Base-by-base conservation (phyloP, 2,113 vertebrate species). In the Diphyllodes magnificus region DNA sequence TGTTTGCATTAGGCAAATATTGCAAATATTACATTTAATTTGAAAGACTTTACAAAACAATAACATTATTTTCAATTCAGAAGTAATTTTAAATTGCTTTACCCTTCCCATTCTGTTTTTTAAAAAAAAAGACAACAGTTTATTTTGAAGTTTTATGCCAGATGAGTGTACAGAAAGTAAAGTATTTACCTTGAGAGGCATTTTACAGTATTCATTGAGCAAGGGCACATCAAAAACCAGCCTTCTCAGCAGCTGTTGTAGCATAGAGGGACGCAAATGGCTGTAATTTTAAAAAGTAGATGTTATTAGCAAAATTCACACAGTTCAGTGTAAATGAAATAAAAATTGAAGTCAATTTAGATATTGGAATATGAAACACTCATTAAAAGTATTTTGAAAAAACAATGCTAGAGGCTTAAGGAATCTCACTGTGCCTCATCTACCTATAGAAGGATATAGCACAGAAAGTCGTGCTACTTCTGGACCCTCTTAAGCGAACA, bases 201-300 rank as follows among this genome's bases (percentile, higher is more conserved):
- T 99, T 98, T 99, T 99, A 98, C 99, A 99, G 97, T 99, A 99
- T 80, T 99, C 99, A 49, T 98, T 99, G 92, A 99, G 98, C 91
- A 99, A 97, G 8, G 99, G 99, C 78, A 99, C 99, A 82, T 99
- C 99, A 97, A 99, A 99, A 92, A 99, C 99, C 2, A 99, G 98
- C 64, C 99, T 98, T 64, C 98, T 98, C 94, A 99, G 96, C 61
- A 99, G 98, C 75, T 99, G 99, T 94, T 99, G 99, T 77, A 99
- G 97, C 99, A 99, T 99, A 77, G 99, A 99, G 88, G 99, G 99
- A 66, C 99, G 98, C 82, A 99, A 97, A 96, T 99, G 98, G 92
- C 99, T 99, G 97, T 40, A 91, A 94, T 42, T 25, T 13, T 5
- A 68, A 66, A 73, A 92, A 56, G 86, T 17, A 3, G 27, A 64